Percentiles rank a stretch among this genome's conserved stretches.
Conservation (phyloP, 2,888 invertebrate species). For the Cryptophagus acutangulus region DNA sequence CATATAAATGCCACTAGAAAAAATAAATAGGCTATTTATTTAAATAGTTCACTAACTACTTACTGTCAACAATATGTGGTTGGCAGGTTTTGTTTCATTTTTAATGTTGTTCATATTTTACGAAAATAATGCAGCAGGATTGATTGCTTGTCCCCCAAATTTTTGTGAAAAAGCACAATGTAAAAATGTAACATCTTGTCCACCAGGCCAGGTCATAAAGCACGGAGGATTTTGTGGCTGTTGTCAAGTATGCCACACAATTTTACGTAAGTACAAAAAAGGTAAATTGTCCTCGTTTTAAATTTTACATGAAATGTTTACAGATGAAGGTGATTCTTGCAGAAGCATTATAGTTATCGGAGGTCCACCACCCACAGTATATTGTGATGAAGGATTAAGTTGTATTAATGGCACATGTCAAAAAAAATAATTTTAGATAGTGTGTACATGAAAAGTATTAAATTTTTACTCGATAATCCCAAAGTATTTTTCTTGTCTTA, state of each 20-base stretch:
- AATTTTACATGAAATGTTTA: neutral
- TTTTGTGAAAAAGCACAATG: neutral
- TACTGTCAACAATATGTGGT: no score
- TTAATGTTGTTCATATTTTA: neutral
- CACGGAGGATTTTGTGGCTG: constrained; percentile 3
- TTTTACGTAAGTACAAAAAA: constrained; percentile 3
- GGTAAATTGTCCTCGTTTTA: neutral
- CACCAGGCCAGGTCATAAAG: neutral
- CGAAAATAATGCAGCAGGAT: neutral
- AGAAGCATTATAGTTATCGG: neutral
- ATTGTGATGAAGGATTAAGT: neutral
- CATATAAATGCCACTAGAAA: no score
- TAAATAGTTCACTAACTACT: no score
- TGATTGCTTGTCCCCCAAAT: neutral
- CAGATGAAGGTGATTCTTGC: constrained; percentile 5
- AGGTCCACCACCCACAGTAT: constrained; percentile 2
- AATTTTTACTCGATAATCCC: no score
- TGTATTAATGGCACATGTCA: neutral
- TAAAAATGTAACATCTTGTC: neutral
- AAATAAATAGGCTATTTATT: no score
- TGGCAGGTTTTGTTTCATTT: neutral
- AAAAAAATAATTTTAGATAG: no score
- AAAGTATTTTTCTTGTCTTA: no score
- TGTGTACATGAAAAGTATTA: no score
- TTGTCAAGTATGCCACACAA: constrained; percentile 2